Evolutionary conservation across 2,113 vertebrate genomes (phyloP), one percentile per base, ranked within the genome.

Genomic region (Orycteropus afer): DNA sequence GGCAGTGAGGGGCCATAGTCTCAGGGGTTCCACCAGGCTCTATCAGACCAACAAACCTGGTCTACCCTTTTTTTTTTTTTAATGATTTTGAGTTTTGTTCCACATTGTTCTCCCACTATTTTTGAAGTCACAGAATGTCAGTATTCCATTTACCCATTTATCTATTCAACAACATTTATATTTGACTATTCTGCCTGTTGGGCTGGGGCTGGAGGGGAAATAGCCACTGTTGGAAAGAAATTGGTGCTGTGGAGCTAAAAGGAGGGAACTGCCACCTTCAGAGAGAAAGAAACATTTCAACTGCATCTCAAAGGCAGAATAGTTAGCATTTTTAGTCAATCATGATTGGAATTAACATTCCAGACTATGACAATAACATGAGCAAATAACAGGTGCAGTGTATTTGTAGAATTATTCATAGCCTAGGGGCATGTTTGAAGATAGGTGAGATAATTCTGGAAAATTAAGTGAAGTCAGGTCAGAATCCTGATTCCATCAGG

Each of bases 341-440:
- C 47, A 7, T 13, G 73, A 34, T 57, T 74, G 40, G 82, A 96
- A 91, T 0, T 90, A 15, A 34, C 53, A 51, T 55, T 79, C 13
- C 45, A 34, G 82, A 51, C 22, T 63, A 2, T 57, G 69, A 34
- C 77, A 80, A 45, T 51, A 79, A 40, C 57, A 74, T n/a, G 34
- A 91, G 29, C 71, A 93, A 57, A n/a, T 65, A 47, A 65, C 45
- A 87, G 45, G 29, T 42, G 22, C 53, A 51, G 53, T 53, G 6
- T 82, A 79, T 80, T 83, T 89, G 49, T 47, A 89, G 18, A 81
- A 67, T 53, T 93, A 88, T 53, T 63, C 61, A 73, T 25, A 78
- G 59, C n/a, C 49, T n/a, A 96, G 32, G 86, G 87, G 18, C 45
- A 84, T 59, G 71, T 17, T 69, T 57, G 27, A 79, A n/a, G 42